These are phyloP conservation scores for Anadara kagoshimensis DNA, from an alignment of 1,140 invertebrate species.

Conservation along the genomic window DNA sequence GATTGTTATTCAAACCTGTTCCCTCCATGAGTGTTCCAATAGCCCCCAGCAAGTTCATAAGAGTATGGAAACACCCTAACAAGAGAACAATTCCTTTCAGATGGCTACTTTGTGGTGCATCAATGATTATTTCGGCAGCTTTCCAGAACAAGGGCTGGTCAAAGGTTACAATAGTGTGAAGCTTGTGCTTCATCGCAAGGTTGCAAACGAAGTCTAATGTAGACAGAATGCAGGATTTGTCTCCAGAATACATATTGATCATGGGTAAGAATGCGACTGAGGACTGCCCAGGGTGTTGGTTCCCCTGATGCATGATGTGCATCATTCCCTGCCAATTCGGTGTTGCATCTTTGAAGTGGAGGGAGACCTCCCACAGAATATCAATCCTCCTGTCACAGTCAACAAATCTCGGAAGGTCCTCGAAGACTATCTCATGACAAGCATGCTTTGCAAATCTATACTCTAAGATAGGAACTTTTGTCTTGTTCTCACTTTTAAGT, in stretches of 20 bases:
- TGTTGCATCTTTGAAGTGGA: no score
- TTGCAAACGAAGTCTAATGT: constrained; percentile 50
- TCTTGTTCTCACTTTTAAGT: no score
- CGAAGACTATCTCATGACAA: no score
- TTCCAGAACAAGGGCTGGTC: constrained; percentile 60
- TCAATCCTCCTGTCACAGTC: no score
- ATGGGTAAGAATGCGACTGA: constrained; percentile 56
- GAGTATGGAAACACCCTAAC: no score
- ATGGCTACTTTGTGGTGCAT: neutral
- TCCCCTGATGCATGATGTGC: constrained; percentile 33
- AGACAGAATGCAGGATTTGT: constrained; percentile 56
- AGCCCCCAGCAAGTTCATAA: no score
- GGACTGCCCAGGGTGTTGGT: constrained; percentile 42
- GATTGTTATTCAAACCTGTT: constrained; percentile 25
- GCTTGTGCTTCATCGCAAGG: constrained; percentile 22
- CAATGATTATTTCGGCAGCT: constrained; percentile 29
- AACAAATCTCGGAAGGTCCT: no score
- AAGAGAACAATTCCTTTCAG: constrained; percentile 24
- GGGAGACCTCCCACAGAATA: no score
- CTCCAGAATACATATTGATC: constrained; percentile 57
- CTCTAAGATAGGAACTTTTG: no score
- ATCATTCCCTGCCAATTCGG: constrained; percentile 39
- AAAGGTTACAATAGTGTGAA: constrained; percentile 51
- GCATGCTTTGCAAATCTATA: no score
- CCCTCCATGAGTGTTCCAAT: constrained; percentile 51